A percentile compares a stretch with the other conserved stretches of the same genome.
These are phyloP conservation scores for Erythrocercus mccallii DNA, from an alignment of 2,113 vertebrate species.

Conservation along the genomic window DNA sequence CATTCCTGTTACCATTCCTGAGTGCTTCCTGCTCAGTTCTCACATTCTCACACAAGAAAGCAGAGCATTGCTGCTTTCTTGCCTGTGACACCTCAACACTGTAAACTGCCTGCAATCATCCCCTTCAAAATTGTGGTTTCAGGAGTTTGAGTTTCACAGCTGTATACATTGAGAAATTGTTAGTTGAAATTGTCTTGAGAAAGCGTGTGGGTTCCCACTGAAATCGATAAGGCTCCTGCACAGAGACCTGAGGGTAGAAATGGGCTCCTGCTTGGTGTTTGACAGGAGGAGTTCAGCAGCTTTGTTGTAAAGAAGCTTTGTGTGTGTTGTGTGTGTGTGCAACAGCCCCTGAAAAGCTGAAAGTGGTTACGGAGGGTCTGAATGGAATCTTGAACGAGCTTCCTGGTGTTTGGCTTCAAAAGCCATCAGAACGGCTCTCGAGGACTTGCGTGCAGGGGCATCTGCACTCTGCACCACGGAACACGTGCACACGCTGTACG, in stretches of 20 bases:
- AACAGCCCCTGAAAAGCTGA: background rate
- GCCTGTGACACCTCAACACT: background rate
- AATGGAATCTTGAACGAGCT: background rate
- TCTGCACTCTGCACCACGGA: background rate
- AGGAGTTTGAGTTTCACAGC: background rate
- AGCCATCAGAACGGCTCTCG: background rate
- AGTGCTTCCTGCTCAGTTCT: background rate
- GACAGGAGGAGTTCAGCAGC: background rate
- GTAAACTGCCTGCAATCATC: background rate
- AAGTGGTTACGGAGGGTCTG: background rate
- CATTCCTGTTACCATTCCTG: background rate
- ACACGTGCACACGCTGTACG: background rate
- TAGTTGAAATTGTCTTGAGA: background rate
- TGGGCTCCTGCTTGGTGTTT: background rate
- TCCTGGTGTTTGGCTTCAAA: background rate
- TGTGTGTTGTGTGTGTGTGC: background rate
- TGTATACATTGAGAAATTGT: background rate
- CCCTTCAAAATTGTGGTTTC: background rate
- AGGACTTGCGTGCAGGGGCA: background rate
- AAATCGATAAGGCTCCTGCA: background rate
- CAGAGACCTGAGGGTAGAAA: background rate
- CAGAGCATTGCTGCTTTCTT: background rate
- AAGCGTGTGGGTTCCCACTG: background rate
- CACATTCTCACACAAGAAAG: too few species aligned
- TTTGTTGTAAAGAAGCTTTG: background rate